Base-by-base conservation (phyloP, 2,888 invertebrate species). In the Synanthedon andrenaeformis region DNA sequence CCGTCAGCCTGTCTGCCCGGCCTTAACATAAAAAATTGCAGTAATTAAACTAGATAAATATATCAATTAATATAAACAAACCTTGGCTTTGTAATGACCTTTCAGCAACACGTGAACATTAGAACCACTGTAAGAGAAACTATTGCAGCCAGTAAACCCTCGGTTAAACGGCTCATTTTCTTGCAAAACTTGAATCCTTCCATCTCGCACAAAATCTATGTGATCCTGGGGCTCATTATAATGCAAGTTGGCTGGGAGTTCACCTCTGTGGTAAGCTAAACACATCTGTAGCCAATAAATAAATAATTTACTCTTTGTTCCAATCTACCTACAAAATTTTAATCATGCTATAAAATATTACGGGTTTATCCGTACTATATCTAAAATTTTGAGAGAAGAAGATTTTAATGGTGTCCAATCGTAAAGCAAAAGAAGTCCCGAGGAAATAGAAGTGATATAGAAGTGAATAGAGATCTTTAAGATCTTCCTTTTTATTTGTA, bases 11-110 rank as follows among this genome's bases (percentile, higher is more conserved):
- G 23, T 23, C 5, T 5, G 1, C 5, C 23, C 5, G 23, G 23
- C 23, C 23, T 23, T 23, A 23, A 23, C 23, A 23, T 23, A 23
- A 23, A 23, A 23, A 23, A 5, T 17, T 0, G 35, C 35, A 35
- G 35, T 10, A 10, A 35, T 35, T 6, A 35, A 8, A 8, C 10
- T 8, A 10, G 35, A 35, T 35, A 35, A 35, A 10, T 10, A 35
- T 35, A 35, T 35, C 0, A 35, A 35, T 10, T 35, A 35, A 35
- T 8, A 35, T 3, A 10, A 35, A 35, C 4, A 42, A 62, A 78
- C 79, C 70, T 77, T 79, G 52, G 62, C 52, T 51, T 76, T 79
- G 52, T 66, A 72, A 62, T 67, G 72, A 3, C 77, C 78, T 49
- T 77, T 77, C 23, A 79, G 58, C 2, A 79, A 59, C 0, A 70